phyloP scores from a whole-genome alignment of 2,888 invertebrate genomes.

The Dione vanillae region DNA sequence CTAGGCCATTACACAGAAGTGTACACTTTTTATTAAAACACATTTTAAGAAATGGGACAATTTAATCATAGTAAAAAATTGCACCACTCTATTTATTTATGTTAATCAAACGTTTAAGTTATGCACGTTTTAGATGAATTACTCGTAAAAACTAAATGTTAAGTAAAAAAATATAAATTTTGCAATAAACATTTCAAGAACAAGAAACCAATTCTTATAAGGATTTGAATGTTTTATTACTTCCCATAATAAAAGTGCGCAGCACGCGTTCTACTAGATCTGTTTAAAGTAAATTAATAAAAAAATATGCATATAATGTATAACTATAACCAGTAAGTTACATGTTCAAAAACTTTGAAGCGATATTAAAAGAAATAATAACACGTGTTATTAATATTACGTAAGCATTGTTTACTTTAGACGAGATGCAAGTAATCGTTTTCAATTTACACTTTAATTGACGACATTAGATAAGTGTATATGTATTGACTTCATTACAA shows the following conservation, averaged over 20 bases:
- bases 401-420: too few species aligned
- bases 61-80: not conserved
- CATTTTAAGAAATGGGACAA: conserved; percentile 12
- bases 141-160: not conserved
- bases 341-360: not conserved
- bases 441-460: not conserved
- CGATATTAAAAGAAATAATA: not conserved
- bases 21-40: conserved; percentile 17
- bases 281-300: not conserved
- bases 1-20: conserved; percentile 25
- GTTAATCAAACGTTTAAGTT: not conserved
- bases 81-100: not conserved
- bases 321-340: not conserved
- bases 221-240: not conserved
- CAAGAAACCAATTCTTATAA: not conserved
- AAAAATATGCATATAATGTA: too few species aligned
- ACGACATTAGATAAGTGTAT: not conserved
- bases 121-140: not conserved
- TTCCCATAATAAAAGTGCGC: not conserved
- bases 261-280: not conserved
- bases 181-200: not conserved
- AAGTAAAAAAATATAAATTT: not conserved
- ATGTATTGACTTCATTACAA: too few species aligned
- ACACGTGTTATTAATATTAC: not conserved
- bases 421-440: too few species aligned